These are phyloP conservation scores for Hoplodrina ambigua DNA, from an alignment of 2,888 invertebrate genomes.

Conservation along the genomic window DNA sequence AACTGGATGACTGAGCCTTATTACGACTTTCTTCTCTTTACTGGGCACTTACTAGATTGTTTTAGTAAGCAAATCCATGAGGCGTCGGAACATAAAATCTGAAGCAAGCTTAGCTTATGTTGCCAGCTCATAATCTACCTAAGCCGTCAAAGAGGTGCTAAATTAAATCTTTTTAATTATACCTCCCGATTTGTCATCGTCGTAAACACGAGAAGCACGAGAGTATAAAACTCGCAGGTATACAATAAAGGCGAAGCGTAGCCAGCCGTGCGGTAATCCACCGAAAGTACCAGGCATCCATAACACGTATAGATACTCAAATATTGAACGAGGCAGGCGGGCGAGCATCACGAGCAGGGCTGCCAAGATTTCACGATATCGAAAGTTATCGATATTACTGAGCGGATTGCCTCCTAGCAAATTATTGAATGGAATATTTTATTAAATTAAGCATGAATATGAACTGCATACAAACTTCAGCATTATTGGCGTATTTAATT, in stretches of 20 bases:
- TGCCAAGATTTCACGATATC: slow-evolving; percentile 54
- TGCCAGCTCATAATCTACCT: slow-evolving; percentile 39
- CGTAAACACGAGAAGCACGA: slow-evolving; percentile 49
- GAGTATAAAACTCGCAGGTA: slow-evolving; percentile 56
- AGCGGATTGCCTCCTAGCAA: slow-evolving; percentile 18
- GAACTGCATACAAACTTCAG: slow-evolving; percentile 25
- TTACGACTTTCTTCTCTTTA: not conserved
- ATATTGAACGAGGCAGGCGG: slow-evolving; percentile 78
- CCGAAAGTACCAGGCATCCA: slow-evolving; percentile 79
- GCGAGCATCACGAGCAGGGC: slow-evolving; percentile 73
- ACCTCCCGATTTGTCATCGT: slow-evolving; percentile 58
- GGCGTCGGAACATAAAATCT: slow-evolving; percentile 15
- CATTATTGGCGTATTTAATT: slow-evolving; percentile 12
- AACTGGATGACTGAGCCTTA: not conserved
- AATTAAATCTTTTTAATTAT: slow-evolving; percentile 59
- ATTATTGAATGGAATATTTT: slow-evolving; percentile 37
- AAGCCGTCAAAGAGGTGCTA: slow-evolving; percentile 48
- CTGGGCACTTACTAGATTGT: not conserved
- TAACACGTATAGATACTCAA: slow-evolving; percentile 76
- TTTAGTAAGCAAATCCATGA: not conserved
- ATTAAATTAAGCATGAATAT: slow-evolving; percentile 33
- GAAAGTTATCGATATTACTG: slow-evolving; percentile 48
- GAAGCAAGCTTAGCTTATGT: slow-evolving; percentile 11
- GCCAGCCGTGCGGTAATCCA: slow-evolving; percentile 75
- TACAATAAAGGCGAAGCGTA: slow-evolving; percentile 64